phyloP scores from a whole-genome alignment of 2,113 vertebrate genomes.

The Boleophthalmus pectinirostris region DNA sequence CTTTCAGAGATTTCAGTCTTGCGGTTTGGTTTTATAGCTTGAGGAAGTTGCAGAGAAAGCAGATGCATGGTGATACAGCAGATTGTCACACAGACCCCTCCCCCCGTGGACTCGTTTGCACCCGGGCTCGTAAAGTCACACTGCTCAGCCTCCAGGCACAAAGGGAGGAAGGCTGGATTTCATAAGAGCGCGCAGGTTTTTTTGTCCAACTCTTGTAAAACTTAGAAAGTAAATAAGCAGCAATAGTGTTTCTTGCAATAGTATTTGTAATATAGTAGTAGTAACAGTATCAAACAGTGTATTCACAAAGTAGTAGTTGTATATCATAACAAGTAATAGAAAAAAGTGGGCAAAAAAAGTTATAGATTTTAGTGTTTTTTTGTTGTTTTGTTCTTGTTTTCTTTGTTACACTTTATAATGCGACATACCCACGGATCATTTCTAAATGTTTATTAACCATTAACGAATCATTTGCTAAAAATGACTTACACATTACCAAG shows the following conservation, averaged over 20 bases:
- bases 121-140: background rate
- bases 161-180: background rate
- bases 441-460: too few species aligned
- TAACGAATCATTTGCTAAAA: too few species aligned
- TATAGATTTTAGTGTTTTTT: too few species aligned
- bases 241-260: background rate
- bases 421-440: too few species aligned
- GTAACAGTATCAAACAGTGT: too few species aligned
- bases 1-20: background rate
- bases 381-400: too few species aligned
- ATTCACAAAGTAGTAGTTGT: too few species aligned
- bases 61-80: conserved; percentile 62
- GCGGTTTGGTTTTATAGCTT: background rate
- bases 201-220: background rate
- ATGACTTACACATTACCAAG: too few species aligned
- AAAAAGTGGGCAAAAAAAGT: too few species aligned
- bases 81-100: background rate
- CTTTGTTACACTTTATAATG: too few species aligned
- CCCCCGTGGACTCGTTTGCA: background rate
- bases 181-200: background rate
- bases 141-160: background rate
- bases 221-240: background rate
- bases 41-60: conserved; percentile 44
- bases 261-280: background rate
- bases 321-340: too few species aligned